Conservation (phyloP, 2,113 vertebrate genomes). For the Chaetops frenatus region DNA sequence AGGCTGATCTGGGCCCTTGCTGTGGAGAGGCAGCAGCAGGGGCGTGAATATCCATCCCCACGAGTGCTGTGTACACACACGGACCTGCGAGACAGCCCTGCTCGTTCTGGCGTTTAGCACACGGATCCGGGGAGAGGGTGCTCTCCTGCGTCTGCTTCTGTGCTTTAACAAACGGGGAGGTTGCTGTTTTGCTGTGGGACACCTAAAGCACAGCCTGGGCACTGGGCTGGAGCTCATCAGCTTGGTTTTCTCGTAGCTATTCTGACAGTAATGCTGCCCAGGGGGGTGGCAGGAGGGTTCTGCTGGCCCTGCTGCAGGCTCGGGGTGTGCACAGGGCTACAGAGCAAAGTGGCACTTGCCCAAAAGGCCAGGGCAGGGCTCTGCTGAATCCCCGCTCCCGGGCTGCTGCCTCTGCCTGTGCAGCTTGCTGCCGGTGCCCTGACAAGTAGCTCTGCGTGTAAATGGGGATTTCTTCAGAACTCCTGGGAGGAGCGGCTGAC, state of each 20-base stretch:
- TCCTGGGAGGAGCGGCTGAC: neutral
- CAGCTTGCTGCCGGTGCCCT: neutral
- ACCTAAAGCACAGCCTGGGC: neutral
- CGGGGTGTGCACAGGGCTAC: neutral
- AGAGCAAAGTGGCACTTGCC: neutral
- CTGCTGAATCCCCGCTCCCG: neutral
- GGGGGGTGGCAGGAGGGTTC: neutral
- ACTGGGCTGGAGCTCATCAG: neutral
- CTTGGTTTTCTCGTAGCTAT: neutral
- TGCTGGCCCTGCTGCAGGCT: neutral
- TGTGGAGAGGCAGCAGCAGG: rapidly evolving
- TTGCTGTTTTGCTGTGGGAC: neutral
- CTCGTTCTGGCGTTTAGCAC: neutral
- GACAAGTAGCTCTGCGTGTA: neutral
- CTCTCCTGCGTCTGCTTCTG: neutral
- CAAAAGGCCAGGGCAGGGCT: neutral
- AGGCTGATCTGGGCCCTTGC: neutral
- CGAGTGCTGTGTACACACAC: rapidly evolving
- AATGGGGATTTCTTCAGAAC: neutral
- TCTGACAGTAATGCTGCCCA: rapidly evolving
- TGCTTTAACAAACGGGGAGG: neutral
- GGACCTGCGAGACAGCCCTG: neutral
- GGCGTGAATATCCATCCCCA: neutral
- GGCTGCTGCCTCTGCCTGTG: neutral
- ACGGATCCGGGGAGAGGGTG: neutral